Percentiles rank a stretch among this genome's conserved stretches.
phyloP scores from a whole-genome alignment of 2,113 vertebrate genomes.

The Lepus europaeus region DNA sequence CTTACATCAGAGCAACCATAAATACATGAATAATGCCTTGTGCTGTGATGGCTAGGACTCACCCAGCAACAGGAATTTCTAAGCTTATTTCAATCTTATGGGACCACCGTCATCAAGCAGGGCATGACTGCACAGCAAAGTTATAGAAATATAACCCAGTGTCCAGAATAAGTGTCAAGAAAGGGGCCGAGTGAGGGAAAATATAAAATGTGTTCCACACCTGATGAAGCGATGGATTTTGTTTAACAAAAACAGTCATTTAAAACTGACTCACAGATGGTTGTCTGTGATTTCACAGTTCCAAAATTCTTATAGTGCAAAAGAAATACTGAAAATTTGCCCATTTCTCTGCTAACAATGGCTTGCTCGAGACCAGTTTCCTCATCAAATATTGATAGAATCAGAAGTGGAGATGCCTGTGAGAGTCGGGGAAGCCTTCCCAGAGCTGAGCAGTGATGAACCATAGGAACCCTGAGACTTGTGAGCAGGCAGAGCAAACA shows the following conservation, averaged over 20 bases:
- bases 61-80: neutral
- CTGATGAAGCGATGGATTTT: neutral
- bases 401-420: conserved; percentile 86
- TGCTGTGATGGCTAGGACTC: neutral
- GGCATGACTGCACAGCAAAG: neutral
- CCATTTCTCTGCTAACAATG: conserved; percentile 88
- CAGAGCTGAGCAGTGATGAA: conserved; percentile 87
- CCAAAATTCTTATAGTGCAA: neutral
- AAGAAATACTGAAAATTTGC: conserved; percentile 27
- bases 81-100: neutral
- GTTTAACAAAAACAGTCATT: conserved; percentile 25
- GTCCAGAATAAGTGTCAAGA: neutral
- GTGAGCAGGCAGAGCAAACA: neutral
- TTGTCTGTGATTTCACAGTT: conserved; percentile 20
- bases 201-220: neutral
- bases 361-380: conserved; percentile 87
- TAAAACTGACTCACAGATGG: neutral
- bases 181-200: neutral
- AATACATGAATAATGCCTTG: neutral
- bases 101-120: neutral
- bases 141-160: neutral
- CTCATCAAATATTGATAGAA: conserved; percentile 88
- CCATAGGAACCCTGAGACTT: conserved; percentile 73
- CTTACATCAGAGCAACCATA: neutral
- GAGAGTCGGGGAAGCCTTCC: conserved; percentile 86